Percentiles rank a stretch among this genome's conserved stretches.
Evolutionary conservation across 2,797 vertebrate genomes (phyloP).

Genomic region (Lepilemur ruficaudatus): DNA sequence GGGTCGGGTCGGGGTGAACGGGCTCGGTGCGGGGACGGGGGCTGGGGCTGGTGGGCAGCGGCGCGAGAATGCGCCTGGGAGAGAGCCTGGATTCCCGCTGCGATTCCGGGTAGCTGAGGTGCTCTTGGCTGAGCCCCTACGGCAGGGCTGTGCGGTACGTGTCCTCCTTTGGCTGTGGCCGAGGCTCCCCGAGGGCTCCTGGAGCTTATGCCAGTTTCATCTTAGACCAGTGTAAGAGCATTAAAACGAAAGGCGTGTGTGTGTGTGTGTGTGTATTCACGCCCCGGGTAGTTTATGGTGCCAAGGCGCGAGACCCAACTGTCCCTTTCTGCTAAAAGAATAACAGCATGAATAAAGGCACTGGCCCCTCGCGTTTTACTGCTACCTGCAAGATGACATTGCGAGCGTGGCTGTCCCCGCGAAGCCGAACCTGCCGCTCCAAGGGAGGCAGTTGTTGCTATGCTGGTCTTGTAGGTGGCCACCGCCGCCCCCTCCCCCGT

Average conservation of each 20-base stretch:
- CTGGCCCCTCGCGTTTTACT: background rate
- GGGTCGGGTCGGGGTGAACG: background rate
- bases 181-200: background rate
- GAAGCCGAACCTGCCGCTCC: background rate
- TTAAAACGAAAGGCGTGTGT: constrained; percentile 23
- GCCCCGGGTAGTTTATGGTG: constrained; percentile 5
- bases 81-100: background rate
- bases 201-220: constrained; percentile 33
- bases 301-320: constrained; percentile 42
- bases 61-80: background rate
- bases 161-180: background rate
- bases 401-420: background rate
- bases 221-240: constrained; percentile 22
- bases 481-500: background rate
- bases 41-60: background rate
- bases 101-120: background rate
- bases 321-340: constrained; percentile 37
- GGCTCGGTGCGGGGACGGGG: background rate
- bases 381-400: constrained; percentile 50
- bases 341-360: constrained; percentile 18
- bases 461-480: background rate
- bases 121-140: background rate
- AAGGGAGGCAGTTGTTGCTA: background rate
- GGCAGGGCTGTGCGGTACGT: background rate
- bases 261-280: background rate